Evolutionary conservation across 1,140 invertebrate species (phyloP).

Genomic region (Calliopsis andreniformis): DNA sequence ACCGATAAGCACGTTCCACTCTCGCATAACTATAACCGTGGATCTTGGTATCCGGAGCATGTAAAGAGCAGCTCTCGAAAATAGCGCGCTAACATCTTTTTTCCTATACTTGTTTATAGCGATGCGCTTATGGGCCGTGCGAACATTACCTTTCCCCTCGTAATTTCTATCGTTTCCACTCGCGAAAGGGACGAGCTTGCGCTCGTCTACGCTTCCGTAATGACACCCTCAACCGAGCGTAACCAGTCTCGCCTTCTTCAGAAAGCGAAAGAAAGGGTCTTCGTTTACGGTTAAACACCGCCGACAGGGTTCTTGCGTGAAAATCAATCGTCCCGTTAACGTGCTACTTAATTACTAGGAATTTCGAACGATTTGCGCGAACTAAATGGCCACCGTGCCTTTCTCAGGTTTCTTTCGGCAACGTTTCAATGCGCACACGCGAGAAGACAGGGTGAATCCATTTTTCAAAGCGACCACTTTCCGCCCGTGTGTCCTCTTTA

Average conservation of each 20-base stretch:
- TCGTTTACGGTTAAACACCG: neutral
- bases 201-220: conserved; percentile 22
- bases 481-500: neutral
- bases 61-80: neutral
- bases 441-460: conserved; percentile 9
- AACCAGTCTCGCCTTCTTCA: conserved; percentile 39
- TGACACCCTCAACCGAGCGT: conserved; percentile 12
- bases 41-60: neutral
- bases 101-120: neutral
- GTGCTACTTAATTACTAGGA: conserved; percentile 30
- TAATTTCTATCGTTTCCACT: neutral
- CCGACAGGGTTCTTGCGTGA: neutral
- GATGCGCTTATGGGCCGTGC: neutral
- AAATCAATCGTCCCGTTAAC: conserved; percentile 8
- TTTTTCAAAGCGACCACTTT: conserved; percentile 25
- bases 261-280: conserved; percentile 9
- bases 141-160: neutral
- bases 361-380: conserved; percentile 25
- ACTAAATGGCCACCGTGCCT: neutral
- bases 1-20: no score
- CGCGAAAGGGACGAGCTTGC: neutral
- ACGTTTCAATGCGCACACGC: neutral
- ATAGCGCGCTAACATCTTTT: conserved; percentile 17
- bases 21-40: neutral
- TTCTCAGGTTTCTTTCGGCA: neutral